Base-by-base conservation (phyloP, 2,797 vertebrate species). In the Pterois miles region DNA sequence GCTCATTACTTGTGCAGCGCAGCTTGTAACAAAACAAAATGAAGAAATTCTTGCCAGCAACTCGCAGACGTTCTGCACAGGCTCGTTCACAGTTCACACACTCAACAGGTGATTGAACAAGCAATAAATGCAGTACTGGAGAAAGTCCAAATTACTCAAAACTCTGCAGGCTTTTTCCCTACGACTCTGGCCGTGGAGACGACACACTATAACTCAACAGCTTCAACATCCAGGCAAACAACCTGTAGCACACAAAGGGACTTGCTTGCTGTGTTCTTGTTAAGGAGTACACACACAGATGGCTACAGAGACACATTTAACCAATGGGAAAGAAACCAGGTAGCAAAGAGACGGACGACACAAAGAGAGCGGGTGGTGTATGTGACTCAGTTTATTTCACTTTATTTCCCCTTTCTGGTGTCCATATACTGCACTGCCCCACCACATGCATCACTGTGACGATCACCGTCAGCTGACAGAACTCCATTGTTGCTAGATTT, bases 61-160 rank as follows among this genome's bases (percentile, higher is more conserved):
- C 18, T 6, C 56, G 13, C 12, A 13, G 38, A 22, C n/a, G 14
- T 43, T 65, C 36, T 50, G 23, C 63, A 38, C 46, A 34, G 56
- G 12, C 48, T 58, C 36, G 31, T 48, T 48, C n/a, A 34, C 64
- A 50, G 31, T 64, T 58, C 38, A 53, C 31, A 52, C 16, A 22
- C 20, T 75, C 48, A 76, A 54, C 40, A 53, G 38, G 34, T 68
- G 34, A 62, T n/a, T 53, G 31, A 62, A 62, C n/a, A 36, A 33
- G 33, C 65, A 53, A 31, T 68, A 20, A 38, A 13, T 67, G 56
- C 33, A 68, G 20, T 9, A 33, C 57, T 54, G 25, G 38, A 60
- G 23, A 59, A 27, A 67, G 7, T 74, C 25, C 59, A 59, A 54
- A 38, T 63, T 23, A 58, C 5, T 8, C 18, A 29, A 33, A 6